Evolutionary conservation across 1,140 invertebrate species (phyloP), one percentile per base, ranked within the genome.

Genomic region (Yoshiicerus persimilis): DNA sequence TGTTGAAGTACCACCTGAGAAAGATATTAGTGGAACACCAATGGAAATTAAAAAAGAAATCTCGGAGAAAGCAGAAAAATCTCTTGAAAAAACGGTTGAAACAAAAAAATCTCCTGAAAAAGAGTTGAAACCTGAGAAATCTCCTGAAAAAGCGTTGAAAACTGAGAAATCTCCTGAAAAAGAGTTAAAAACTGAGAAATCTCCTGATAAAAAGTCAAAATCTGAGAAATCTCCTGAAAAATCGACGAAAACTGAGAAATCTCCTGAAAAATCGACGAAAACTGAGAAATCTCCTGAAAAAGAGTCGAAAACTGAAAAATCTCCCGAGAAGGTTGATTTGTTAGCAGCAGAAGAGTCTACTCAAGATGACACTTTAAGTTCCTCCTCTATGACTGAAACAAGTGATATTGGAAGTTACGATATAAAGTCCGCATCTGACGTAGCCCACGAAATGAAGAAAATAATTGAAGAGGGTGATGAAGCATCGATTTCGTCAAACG

Each of bases 251-350:
- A 23, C 25, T 66, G 62, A 66, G n/a, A 66, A 66, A 66, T 25
- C 62, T 1, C n/a, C 3, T 23, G 62, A 66, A 4, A 66, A 66
- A 4, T n/a, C 23, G 9, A 64, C 13, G 75, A 80, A n/a, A n/a
- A 9, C 38, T 23, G 32, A n/a, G 38, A 36, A 80, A 38, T 38
- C 75, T 23, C 23, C 77, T 9, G 38, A 47, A 84, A 62, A 84
- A 88, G 39, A 34, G 23, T 32, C 84, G 23, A 88, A 80, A 32
- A 39, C 23, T 10, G 87, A 88, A 70, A 36, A 80, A 80, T 80
- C 75, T 23, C 32, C 34, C 16, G 75, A 80, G 38, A 80, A 80
- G 32, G 25, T 10, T 3, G 66, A 70, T 30, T 32, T 70, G 30
- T 10, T 70, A 10, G 20, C 34, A 2, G 4, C 75, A 8, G 75